These are phyloP conservation scores for Amphipyra tragopoginis DNA, from an alignment of 2,888 invertebrate genomes.

Conservation along the genomic window DNA sequence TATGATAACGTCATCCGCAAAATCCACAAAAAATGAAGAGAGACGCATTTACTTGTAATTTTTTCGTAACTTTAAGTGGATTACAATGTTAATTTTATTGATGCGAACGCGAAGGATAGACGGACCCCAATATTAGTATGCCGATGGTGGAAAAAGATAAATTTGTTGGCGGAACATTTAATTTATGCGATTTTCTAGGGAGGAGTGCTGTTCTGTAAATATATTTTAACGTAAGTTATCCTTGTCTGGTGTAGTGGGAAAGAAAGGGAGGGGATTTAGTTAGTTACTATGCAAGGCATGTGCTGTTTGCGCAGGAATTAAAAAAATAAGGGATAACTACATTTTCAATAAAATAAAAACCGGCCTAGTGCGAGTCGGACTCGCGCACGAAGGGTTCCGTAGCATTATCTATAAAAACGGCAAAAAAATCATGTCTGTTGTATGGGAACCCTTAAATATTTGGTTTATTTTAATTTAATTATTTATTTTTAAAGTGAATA, in stretches of 20 bases:
- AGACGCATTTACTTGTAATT: constrained; percentile 76
- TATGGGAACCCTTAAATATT: too few species aligned
- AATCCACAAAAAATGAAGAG: constrained; percentile 61
- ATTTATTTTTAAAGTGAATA: too few species aligned
- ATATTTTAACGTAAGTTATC: constrained; percentile 54
- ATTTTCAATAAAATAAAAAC: too few species aligned
- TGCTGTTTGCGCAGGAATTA: constrained; percentile 13
- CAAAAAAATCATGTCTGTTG: too few species aligned
- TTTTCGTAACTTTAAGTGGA: constrained; percentile 85
- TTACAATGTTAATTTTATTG: constrained; percentile 90
- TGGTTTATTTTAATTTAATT: too few species aligned
- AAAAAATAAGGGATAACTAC: not conserved
- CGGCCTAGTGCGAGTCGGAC: too few species aligned
- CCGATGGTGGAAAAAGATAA: constrained; percentile 87
- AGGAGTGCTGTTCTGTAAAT: constrained; percentile 65
- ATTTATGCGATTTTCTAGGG: constrained; percentile 84
- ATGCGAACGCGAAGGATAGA: constrained; percentile 82
- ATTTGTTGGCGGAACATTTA: constrained; percentile 86
- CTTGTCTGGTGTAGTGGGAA: constrained; percentile 31
- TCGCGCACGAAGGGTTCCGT: too few species aligned
- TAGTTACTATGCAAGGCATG: constrained; percentile 19
- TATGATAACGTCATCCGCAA: constrained; percentile 61
- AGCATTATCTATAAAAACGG: too few species aligned
- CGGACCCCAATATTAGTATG: constrained; percentile 83
- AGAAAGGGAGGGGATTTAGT: constrained; percentile 14